phyloP scores from a whole-genome alignment of 2,797 vertebrate genomes.

The Eleutherodactylus coqui region DNA sequence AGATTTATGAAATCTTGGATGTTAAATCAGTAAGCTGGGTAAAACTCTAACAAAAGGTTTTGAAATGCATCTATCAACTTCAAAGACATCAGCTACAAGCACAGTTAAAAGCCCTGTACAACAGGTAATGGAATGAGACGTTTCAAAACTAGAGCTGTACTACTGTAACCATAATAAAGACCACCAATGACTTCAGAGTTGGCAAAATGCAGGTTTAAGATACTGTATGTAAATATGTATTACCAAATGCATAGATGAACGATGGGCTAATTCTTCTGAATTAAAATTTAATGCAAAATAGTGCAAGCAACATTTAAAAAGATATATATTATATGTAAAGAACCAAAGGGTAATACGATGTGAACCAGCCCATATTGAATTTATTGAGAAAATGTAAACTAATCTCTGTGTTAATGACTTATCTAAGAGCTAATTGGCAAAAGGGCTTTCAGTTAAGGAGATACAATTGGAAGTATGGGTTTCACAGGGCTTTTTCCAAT shows the following conservation, averaged over 20 bases:
- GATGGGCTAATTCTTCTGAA: neutral
- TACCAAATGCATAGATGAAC: neutral
- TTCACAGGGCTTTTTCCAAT: too few relatives aligned
- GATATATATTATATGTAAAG: too few relatives aligned
- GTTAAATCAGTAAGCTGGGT: slow-evolving; percentile 15
- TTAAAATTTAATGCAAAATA: neutral
- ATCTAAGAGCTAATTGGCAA: too few relatives aligned
- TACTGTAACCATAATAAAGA: neutral
- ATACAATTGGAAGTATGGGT: too few relatives aligned
- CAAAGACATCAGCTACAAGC: neutral
- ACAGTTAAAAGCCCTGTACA: slow-evolving; percentile 1
- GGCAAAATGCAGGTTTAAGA: neutral
- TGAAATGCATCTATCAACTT: slow-evolving; percentile 18
- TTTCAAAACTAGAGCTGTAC: neutral
- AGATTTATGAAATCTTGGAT: slow-evolving; percentile 11
- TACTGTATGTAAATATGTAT: neutral
- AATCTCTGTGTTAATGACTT: too few relatives aligned
- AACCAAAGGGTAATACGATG: too few relatives aligned
- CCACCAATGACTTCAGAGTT: neutral
- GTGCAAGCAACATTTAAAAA: too few relatives aligned
- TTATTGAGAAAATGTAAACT: too few relatives aligned
- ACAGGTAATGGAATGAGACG: slow-evolving; percentile 7
- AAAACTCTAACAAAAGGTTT: slow-evolving; percentile 29
- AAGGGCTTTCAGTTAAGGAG: too few relatives aligned
- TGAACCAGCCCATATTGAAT: too few relatives aligned